A percentile compares a stretch with the other conserved stretches of the same genome.
These are phyloP conservation scores for Pyrocephalus nanus DNA, from an alignment of 2,797 vertebrate genomes.

Conservation along the genomic window DNA sequence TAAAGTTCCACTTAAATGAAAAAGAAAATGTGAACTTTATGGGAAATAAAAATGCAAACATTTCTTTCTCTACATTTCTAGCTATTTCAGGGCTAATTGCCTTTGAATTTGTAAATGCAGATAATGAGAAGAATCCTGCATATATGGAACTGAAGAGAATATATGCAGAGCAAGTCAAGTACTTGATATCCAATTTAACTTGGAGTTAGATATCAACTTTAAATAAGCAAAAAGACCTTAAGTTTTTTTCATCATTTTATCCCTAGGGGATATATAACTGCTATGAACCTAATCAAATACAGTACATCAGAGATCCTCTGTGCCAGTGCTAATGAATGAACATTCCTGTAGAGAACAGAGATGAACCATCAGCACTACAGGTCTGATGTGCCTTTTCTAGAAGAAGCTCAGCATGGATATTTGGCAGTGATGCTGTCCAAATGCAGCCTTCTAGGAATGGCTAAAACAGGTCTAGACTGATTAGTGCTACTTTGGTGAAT, in stretches of 20 bases:
- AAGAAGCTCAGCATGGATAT: neutral
- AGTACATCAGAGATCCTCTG: conserved; percentile 17
- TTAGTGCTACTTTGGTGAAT: neutral
- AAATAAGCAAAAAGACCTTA: conserved; percentile 52
- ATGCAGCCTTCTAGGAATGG: neutral
- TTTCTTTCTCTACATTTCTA: conserved; percentile 59
- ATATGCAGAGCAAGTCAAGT: conserved; percentile 31
- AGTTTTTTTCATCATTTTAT: conserved; percentile 48
- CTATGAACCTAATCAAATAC: conserved; percentile 54
- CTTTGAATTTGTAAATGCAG: conserved; percentile 69
- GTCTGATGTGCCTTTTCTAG: conserved; percentile 4
- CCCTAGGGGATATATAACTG: conserved; percentile 19
- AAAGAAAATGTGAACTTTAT: conserved; percentile 38
- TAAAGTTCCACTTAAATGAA: conserved; percentile 35
- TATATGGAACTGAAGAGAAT: conserved; percentile 41
- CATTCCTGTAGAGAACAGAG: conserved; percentile 43
- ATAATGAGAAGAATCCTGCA: conserved; percentile 59
- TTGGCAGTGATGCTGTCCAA: neutral
- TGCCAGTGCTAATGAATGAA: conserved; percentile 54
- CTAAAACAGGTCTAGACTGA: neutral
- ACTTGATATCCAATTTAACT: conserved; percentile 62
- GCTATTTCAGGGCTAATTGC: conserved; percentile 69
- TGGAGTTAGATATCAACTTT: conserved; percentile 44
- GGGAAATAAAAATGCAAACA: conserved; percentile 21
- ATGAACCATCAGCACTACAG: conserved; percentile 43